Percentiles rank a stretch among this genome's conserved stretches.
These are phyloP conservation scores for Limenitis camilla DNA, from an alignment of 2,888 invertebrate genomes.

Conservation along the genomic window DNA sequence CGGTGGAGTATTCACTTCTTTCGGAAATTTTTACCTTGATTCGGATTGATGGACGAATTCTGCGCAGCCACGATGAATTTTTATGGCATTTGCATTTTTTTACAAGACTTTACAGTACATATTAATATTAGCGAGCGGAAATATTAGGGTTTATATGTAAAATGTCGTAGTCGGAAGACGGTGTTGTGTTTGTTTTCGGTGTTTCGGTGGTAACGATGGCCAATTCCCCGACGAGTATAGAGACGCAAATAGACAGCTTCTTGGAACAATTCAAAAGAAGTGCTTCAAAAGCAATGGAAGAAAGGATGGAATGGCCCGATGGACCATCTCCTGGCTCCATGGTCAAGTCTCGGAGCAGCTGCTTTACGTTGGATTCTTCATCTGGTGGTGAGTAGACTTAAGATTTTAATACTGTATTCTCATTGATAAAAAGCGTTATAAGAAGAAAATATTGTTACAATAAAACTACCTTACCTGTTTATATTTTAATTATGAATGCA, in stretches of 20 bases:
- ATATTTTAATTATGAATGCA: too few relatives aligned
- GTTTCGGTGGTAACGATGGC: constrained; percentile 75
- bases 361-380: constrained; percentile 61
- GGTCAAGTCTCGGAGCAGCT: constrained; percentile 69
- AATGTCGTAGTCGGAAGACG: constrained; percentile 47
- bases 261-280: constrained; percentile 87
- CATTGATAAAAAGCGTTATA: too few relatives aligned
- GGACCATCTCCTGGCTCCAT: constrained; percentile 60
- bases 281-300: constrained; percentile 85
- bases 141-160: constrained; percentile 32
- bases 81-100: constrained; percentile 31
- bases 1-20: constrained; percentile 50
- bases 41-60: constrained; percentile 53
- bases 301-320: constrained; percentile 71
- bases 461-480: too few relatives aligned
- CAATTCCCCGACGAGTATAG: constrained; percentile 81
- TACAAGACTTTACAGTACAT: constrained; percentile 12
- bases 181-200: constrained; percentile 68
- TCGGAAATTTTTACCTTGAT: constrained; percentile 46
- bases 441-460: too few relatives aligned
- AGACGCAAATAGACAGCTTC: constrained; percentile 89
- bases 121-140: constrained; percentile 25
- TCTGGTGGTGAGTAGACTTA: too few relatives aligned
- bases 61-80: constrained; percentile 39
- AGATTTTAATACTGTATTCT: too few relatives aligned